Evolutionary conservation across 2,888 invertebrate genomes (phyloP).

Genomic region (Idaea dimidiata): DNA sequence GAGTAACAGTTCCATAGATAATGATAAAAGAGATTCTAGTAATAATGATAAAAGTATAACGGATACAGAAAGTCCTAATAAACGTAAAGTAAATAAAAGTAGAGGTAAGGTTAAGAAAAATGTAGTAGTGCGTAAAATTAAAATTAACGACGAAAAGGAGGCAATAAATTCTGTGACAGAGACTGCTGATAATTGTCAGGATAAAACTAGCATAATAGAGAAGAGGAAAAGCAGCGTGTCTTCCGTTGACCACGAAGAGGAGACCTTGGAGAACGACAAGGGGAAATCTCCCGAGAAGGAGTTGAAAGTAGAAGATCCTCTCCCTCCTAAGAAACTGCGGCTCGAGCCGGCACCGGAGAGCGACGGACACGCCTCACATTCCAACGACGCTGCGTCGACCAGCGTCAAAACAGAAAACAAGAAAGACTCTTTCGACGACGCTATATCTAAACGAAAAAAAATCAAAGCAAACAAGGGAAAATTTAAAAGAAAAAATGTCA

Average conservation of each 20-base stretch:
- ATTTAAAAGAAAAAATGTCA: constrained; percentile 62
- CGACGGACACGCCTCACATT: constrained; percentile 60
- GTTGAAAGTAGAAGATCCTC: constrained; percentile 56
- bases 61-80: constrained; percentile 55
- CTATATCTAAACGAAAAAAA: constrained; percentile 62
- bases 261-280: constrained; percentile 50
- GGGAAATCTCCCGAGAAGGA: constrained; percentile 56
- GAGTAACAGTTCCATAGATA: constrained; percentile 56
- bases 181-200: constrained; percentile 56
- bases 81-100: constrained; percentile 59
- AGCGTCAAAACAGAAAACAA: constrained; percentile 42
- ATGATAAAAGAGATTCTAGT: constrained; percentile 52
- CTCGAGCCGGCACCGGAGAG: constrained; percentile 65
- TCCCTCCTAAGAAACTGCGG: constrained; percentile 68
- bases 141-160: constrained; percentile 52
- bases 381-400: constrained; percentile 57
- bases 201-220: constrained; percentile 69
- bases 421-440: constrained; percentile 48
- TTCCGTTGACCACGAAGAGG: constrained; percentile 63
- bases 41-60: constrained; percentile 57
- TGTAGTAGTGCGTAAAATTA: constrained; percentile 47
- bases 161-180: constrained; percentile 52
- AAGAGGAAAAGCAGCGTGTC: constrained; percentile 73
- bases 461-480: constrained; percentile 70
- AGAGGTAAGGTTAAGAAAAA: constrained; percentile 66